phyloP scores from a whole-genome alignment of 2,888 invertebrate genomes.

The Therioaphis trifolii region DNA sequence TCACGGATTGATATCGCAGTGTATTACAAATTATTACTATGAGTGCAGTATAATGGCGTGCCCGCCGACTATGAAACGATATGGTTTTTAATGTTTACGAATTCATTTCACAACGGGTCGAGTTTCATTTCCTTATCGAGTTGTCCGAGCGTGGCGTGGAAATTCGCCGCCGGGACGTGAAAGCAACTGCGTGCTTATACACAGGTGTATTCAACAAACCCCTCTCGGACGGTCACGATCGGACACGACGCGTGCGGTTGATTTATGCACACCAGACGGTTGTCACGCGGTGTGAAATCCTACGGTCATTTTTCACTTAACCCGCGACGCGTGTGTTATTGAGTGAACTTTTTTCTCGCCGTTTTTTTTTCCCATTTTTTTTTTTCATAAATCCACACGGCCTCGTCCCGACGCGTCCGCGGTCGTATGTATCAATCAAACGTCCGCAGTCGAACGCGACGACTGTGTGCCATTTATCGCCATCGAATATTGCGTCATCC shows the following conservation, averaged over 20 bases:
- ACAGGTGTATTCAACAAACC: not conserved
- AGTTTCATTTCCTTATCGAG: too few species aligned
- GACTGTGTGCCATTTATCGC: constrained; percentile 16
- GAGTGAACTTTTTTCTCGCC: constrained; percentile 35
- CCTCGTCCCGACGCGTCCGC: not conserved
- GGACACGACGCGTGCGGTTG: constrained; percentile 8
- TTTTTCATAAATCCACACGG: not conserved
- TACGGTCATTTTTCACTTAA: constrained; percentile 49
- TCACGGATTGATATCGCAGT: too few species aligned
- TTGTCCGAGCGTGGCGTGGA: too few species aligned
- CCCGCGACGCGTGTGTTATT: constrained; percentile 38
- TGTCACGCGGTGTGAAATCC: constrained; percentile 34
- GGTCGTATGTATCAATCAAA: constrained; percentile 41
- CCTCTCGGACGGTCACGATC: not conserved
- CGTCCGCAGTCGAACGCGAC: not conserved
- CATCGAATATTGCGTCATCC: not conserved
- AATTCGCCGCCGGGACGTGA: too few species aligned
- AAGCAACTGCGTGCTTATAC: too few species aligned
- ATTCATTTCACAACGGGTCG: too few species aligned
- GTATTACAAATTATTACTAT: too few species aligned
- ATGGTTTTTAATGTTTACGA: too few species aligned
- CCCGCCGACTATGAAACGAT: too few species aligned
- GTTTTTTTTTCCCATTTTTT: too few species aligned
- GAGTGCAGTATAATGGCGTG: too few species aligned
- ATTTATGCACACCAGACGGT: constrained; percentile 47